phyloP scores from a whole-genome alignment of 2,888 invertebrate species.

The Callimorpha dominula region DNA sequence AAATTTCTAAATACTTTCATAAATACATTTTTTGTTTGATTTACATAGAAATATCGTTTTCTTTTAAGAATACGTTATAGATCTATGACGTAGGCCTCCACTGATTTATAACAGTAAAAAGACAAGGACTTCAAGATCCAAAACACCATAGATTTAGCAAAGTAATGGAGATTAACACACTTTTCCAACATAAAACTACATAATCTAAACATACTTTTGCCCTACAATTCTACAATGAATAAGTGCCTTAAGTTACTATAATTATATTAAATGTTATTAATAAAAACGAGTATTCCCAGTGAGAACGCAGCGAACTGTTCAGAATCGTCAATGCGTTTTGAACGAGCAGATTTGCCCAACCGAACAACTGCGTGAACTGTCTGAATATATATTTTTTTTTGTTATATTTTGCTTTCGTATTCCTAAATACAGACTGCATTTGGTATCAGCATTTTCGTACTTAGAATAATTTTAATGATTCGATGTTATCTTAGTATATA shows the following conservation, averaged over 20 bases:
- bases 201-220: slow-evolving; percentile 1
- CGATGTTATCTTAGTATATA: slow-evolving; percentile 9
- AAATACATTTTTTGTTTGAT: background rate
- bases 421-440: slow-evolving; percentile 56
- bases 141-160: too few species aligned
- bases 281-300: slow-evolving; percentile 6
- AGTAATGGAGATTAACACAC: too few species aligned
- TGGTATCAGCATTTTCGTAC: slow-evolving; percentile 50
- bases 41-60: background rate
- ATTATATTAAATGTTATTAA: slow-evolving; percentile 13
- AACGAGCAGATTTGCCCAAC: slow-evolving; percentile 3
- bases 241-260: slow-evolving; percentile 38
- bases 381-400: slow-evolving; percentile 6
- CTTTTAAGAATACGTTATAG: too few species aligned
- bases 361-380: background rate
- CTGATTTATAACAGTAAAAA: too few species aligned
- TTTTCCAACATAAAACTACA: background rate
- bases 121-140: too few species aligned
- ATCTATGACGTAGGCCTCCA: too few species aligned
- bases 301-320: slow-evolving; percentile 5
- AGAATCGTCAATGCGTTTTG: background rate
- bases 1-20: too few species aligned
- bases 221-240: slow-evolving; percentile 14
- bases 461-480: slow-evolving; percentile 33
- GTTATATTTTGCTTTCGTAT: slow-evolving; percentile 11